Evolutionary conservation across 2,797 vertebrate genomes (phyloP).

Genomic region (Gymnothorax reevesii): DNA sequence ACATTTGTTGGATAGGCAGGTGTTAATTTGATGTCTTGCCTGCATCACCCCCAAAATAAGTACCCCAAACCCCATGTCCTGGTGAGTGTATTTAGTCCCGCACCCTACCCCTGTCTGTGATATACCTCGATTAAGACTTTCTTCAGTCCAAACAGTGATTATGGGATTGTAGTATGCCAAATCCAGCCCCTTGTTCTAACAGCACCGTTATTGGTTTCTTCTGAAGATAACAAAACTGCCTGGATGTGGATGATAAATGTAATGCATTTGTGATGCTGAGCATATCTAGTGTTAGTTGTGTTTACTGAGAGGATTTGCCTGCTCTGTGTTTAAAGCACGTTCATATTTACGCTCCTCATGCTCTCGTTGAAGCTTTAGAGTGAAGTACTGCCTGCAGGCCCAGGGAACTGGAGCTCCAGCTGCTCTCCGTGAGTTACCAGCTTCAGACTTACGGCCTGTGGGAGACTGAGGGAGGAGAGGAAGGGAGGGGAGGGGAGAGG

Average conservation of each 20-base stretch:
- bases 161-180: neutral
- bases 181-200: neutral
- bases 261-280: neutral
- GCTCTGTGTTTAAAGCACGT: neutral
- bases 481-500: neutral
- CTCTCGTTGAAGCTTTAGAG: conserved; percentile 69
- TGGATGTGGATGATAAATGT: neutral
- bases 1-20: no score
- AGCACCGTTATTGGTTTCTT: neutral
- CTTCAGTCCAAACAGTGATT: neutral
- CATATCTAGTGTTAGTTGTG: neutral
- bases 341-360: neutral
- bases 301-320: neutral
- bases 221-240: neutral
- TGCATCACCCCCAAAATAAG: no score
- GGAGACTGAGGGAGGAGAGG: neutral
- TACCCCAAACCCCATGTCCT: neutral
- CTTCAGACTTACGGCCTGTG: neutral
- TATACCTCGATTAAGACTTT: no score
- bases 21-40: no score
- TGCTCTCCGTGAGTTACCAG: conserved; percentile 71
- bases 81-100: neutral
- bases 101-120: no score
- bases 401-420: conserved; percentile 71
- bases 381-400: conserved; percentile 79